These are phyloP conservation scores for Rhipidura dahli DNA, from an alignment of 2,113 vertebrate genomes.

Conservation along the genomic window DNA sequence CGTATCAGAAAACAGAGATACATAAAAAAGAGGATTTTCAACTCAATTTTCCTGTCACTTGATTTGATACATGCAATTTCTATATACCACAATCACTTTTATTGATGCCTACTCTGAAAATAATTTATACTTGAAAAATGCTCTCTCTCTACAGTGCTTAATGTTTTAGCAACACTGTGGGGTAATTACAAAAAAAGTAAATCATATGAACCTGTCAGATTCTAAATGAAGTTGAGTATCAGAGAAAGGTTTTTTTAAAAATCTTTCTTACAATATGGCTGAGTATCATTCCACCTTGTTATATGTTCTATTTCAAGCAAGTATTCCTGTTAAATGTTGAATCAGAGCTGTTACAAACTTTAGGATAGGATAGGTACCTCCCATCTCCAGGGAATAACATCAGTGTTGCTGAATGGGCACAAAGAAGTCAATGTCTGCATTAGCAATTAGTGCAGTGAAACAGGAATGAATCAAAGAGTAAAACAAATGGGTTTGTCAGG, in stretches of 20 bases:
- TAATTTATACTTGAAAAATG: background rate
- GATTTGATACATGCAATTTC: background rate
- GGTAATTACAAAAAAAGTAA: background rate
- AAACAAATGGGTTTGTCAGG: background rate
- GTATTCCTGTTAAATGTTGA: background rate
- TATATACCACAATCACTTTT: background rate
- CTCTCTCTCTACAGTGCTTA: background rate
- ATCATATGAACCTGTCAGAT: background rate
- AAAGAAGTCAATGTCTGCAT: background rate
- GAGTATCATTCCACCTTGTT: background rate
- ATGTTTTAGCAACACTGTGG: background rate
- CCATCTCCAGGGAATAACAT: background rate
- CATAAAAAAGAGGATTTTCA: background rate
- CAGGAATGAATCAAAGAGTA: background rate
- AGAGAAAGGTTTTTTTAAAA: background rate
- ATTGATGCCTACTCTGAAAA: background rate
- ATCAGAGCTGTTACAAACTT: background rate
- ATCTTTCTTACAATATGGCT: background rate
- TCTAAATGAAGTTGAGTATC: background rate
- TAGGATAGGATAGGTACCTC: background rate
- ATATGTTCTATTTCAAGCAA: background rate
- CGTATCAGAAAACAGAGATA: background rate
- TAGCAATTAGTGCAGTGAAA: background rate
- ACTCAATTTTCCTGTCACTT: background rate
- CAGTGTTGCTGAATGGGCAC: background rate